A percentile compares a stretch with the other conserved stretches of the same genome.
Evolutionary conservation across 2,113 vertebrate genomes (phyloP).

Genomic region (Cephalopterus ornatus): DNA sequence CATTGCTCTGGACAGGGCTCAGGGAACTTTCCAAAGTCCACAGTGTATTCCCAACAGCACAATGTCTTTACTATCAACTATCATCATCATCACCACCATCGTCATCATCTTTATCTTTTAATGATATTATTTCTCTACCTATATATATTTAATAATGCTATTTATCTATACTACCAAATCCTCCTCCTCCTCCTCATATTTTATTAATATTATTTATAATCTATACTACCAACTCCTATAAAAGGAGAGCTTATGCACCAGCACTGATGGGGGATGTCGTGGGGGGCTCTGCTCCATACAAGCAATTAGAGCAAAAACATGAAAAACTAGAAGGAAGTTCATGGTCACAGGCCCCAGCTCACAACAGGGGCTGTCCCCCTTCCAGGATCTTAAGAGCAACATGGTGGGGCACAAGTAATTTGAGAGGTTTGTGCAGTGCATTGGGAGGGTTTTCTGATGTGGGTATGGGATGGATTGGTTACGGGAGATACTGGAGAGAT

Average conservation of each 20-base stretch:
- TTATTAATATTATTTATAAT: background rate
- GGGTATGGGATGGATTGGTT: background rate
- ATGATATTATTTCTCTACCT: background rate
- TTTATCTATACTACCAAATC: background rate
- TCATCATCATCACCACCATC: background rate
- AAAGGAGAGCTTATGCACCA: background rate
- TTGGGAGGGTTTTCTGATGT: background rate
- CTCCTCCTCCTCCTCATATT: fast-evolving
- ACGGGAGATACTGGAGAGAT: background rate
- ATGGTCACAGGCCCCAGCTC: background rate
- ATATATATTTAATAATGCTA: background rate
- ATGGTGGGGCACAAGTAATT: background rate
- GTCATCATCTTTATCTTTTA: background rate
- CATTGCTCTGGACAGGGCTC: background rate
- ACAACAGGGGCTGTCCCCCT: background rate
- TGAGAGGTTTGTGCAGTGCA: background rate
- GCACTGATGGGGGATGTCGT: fast-evolving
- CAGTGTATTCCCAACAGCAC: background rate
- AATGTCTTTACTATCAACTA: background rate
- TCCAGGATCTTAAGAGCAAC: background rate
- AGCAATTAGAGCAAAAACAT: background rate
- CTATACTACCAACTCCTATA: background rate
- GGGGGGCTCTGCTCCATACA: background rate
- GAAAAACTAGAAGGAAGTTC: background rate
- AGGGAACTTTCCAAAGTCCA: background rate